Base-by-base conservation (phyloP, 2,113 vertebrate species). In the Chlamydotis undulata region DNA sequence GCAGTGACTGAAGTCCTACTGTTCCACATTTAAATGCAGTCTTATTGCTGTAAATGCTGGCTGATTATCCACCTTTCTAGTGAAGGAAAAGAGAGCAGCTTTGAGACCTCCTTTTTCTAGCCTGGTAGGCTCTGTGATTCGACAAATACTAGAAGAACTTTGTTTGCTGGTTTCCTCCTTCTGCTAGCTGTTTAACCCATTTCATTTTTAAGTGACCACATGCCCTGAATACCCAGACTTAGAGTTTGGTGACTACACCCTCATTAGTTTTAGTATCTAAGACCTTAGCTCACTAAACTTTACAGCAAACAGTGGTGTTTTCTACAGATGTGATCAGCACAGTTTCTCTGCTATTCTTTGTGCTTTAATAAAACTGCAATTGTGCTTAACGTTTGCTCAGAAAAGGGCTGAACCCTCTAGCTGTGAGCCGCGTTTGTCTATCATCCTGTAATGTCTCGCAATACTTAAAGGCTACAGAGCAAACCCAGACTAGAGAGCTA, bases 361-460 rank as follows among this genome's bases (percentile, higher is more conserved):
- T 98, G 98, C 98, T 98, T 97, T 89, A 93, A 83, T 43, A 71
- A 77, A 83, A 77, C 95, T 73, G 94, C 85, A 82, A 25, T 97
- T 98, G 98, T 98, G 98, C 98, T 98, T 97, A 23, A 57, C 2
- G 52, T 77, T 84, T 84, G 96, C 96, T 95, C 79, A 79, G 50
- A 75, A 68, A 64, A 82, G 63, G 82, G 55, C 76, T 59, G 75
- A 52, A 52, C 56, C 29, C 41, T 82, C 90, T 59, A 31, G 19
- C 45, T 59, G 43, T 16, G 26, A 43, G 41, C 43, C 55, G 43
- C 4, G 1, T 29, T 29, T 55, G 31, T 9, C 78, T 49, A 2
- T 37, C 37, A 24, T 19, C 69, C 78, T 5, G 12, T 22, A 25
- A 6, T 4, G 24, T 6, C 59, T 45, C 75, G 25, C 24, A 8